Conservation (phyloP, 1,140 invertebrate species). For the Dendrolimus kikuchii region DNA sequence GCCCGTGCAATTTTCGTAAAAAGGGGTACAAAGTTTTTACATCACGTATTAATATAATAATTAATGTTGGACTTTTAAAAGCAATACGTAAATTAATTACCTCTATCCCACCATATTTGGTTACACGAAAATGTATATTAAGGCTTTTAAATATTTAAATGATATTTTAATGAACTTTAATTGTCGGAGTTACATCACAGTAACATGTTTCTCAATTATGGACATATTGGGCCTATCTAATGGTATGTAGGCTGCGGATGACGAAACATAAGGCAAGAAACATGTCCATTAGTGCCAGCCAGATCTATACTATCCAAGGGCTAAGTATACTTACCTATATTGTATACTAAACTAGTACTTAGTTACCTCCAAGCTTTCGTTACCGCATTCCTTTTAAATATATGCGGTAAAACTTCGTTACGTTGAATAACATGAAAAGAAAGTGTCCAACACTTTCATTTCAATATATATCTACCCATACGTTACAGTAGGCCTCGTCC, state of each 20-base stretch:
- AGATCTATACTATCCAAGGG: conserved; percentile 15
- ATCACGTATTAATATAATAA: too few relatives aligned
- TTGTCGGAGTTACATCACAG: background rate
- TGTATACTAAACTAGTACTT: conserved; percentile 6
- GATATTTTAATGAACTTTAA: background rate
- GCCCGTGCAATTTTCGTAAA: too few relatives aligned
- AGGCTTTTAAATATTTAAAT: background rate
- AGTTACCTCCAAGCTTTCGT: conserved; percentile 11
- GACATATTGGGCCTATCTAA: conserved; percentile 4
- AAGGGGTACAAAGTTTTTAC: too few relatives aligned
- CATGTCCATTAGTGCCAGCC: conserved; percentile 5
- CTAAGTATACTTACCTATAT: conserved; percentile 10
- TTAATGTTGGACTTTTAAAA: too few relatives aligned
- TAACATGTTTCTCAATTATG: conserved; percentile 13
- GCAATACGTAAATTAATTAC: too few relatives aligned
- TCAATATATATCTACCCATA: conserved; percentile 16
- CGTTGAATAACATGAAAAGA: conserved; percentile 15
- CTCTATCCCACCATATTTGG: too few relatives aligned
- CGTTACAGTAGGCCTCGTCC: conserved; percentile 11
- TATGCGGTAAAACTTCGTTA: background rate
- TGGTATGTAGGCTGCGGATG: background rate
- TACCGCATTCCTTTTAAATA: conserved; percentile 15
- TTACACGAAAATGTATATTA: too few relatives aligned
- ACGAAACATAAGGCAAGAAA: conserved; percentile 5
- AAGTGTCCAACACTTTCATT: conserved; percentile 21